Evolutionary conservation across 2,888 invertebrate genomes (phyloP).

Genomic region (Lycophotia porphyrea): DNA sequence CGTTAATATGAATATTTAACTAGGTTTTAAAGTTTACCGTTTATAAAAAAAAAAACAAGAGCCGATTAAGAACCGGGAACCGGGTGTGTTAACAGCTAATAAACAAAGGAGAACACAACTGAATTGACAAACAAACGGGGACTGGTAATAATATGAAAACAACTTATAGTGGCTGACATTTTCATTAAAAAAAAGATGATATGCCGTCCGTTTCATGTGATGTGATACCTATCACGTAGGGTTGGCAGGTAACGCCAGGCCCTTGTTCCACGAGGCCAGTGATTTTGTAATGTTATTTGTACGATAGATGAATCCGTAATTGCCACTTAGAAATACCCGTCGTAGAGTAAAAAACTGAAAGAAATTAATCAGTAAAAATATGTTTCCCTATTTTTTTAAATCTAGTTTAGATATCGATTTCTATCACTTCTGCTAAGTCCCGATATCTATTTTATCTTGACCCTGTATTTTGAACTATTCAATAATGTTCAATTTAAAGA

Average conservation of each 20-base stretch:
- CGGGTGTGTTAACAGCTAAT: slow-evolving; percentile 72
- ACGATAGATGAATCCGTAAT: slow-evolving; percentile 58
- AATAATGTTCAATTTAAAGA: neutral
- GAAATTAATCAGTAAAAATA: neutral
- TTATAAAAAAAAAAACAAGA: slow-evolving; percentile 54
- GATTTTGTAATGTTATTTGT: slow-evolving; percentile 58
- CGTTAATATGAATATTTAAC: slow-evolving; percentile 48
- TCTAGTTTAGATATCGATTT: neutral
- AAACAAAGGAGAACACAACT: slow-evolving; percentile 75
- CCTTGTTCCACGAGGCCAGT: slow-evolving; percentile 55
- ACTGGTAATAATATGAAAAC: slow-evolving; percentile 83
- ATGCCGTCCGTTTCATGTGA: slow-evolving; percentile 72
- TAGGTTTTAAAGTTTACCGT: slow-evolving; percentile 60
- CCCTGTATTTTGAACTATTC: neutral
- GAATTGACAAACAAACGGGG: slow-evolving; percentile 79
- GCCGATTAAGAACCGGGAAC: slow-evolving; percentile 51
- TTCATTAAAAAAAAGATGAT: slow-evolving; percentile 84
- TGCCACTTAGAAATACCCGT: slow-evolving; percentile 23
- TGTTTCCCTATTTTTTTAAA: neutral
- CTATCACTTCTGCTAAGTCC: neutral
- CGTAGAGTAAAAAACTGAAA: neutral
- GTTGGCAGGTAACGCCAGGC: slow-evolving; percentile 66
- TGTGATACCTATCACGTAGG: slow-evolving; percentile 71
- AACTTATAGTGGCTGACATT: slow-evolving; percentile 84
- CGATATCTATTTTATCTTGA: neutral